Base-by-base conservation (phyloP, 1,140 invertebrate genomes). In the Akabosia matsudoensis region DNA sequence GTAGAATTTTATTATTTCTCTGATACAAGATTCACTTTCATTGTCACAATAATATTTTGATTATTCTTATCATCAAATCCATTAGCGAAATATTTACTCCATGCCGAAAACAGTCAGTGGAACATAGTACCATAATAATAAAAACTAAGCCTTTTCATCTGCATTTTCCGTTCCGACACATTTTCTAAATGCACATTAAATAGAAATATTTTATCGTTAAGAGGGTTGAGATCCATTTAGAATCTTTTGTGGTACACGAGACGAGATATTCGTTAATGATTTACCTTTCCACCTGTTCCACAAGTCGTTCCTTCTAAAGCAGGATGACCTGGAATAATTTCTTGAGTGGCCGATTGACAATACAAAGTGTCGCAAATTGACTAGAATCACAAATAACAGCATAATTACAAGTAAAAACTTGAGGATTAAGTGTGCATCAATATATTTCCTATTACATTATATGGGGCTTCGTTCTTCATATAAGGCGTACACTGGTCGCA, bases 151-250 rank as follows among this genome's bases (percentile, higher is more conserved):
- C 7, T 45, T 45, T 45, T 45, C 37, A 30, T 67, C 7, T 67
- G 61, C 61, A 67, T 67, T 28, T 30, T 67, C 61, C 61, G 30
- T 31, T 67, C 10, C 61, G 3, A 31, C 61, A 67, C 28, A 30
- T 67, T 67, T 67, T 67, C 61, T 67, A 22, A n/a, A 24, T 56
- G 37, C 37, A 45, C 37, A 45, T 10, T 45, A 45, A 45, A 45
- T n/a, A n/a, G n/a, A n/a, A n/a, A n/a, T n/a, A n/a, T n/a, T n/a
- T n/a, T n/a, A n/a, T n/a, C n/a, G n/a, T n/a, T n/a, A n/a, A n/a
- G n/a, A n/a, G n/a, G n/a, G n/a, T n/a, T n/a, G n/a, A n/a, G n/a
- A n/a, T n/a, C n/a, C n/a, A n/a, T n/a, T 61, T n/a, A n/a, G 7
- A 7, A 61, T n/a, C 54, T 7, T 61, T 13, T 61, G 54, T 61